These are phyloP conservation scores for Lordiphosa andalusiaca DNA, from an alignment of 2,888 invertebrate species.

Conservation along the genomic window DNA sequence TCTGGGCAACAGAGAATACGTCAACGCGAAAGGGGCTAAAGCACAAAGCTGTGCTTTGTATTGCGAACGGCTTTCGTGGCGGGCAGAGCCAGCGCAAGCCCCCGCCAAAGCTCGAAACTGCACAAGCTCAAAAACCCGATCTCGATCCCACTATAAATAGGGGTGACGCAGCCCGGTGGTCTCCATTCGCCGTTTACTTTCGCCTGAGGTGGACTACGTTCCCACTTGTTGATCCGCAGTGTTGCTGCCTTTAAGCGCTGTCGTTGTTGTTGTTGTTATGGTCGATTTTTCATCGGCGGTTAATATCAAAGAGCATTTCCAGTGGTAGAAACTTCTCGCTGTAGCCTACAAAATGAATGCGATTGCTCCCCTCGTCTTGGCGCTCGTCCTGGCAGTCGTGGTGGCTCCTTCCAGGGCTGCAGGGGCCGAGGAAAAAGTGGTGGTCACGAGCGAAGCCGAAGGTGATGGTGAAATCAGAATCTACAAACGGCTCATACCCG, in stretches of 20 bases:
- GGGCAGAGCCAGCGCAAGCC: not conserved
- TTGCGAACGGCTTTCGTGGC: too few species aligned
- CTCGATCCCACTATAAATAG: slow-evolving; percentile 56
- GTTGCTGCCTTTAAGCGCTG: not conserved
- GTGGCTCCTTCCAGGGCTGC: not conserved
- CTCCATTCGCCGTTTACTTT: slow-evolving; percentile 67
- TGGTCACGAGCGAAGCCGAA: not conserved
- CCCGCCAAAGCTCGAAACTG: slow-evolving; percentile 5
- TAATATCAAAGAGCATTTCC: slow-evolving; percentile 2
- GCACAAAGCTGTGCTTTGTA: slow-evolving; percentile 11
- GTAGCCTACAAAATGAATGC: slow-evolving; percentile 2
- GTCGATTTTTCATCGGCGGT: slow-evolving; percentile 2
- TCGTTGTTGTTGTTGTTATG: slow-evolving; percentile 1
- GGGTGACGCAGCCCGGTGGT: slow-evolving; percentile 42
- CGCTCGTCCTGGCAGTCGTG: not conserved
- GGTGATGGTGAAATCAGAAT: slow-evolving; percentile 83
- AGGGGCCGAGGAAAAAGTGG: slow-evolving; percentile 4
- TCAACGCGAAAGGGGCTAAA: slow-evolving; percentile 8
- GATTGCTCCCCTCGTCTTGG: not conserved
- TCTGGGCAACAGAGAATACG: slow-evolving; percentile 1
- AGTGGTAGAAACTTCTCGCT: slow-evolving; percentile 1
- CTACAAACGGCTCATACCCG: slow-evolving; percentile 90
- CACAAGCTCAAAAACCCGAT: not conserved
- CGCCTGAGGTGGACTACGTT: slow-evolving; percentile 37
- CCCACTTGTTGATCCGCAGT: slow-evolving; percentile 1